phyloP scores from a whole-genome alignment of 2,888 invertebrate species.

The Eulithis prunata region DNA sequence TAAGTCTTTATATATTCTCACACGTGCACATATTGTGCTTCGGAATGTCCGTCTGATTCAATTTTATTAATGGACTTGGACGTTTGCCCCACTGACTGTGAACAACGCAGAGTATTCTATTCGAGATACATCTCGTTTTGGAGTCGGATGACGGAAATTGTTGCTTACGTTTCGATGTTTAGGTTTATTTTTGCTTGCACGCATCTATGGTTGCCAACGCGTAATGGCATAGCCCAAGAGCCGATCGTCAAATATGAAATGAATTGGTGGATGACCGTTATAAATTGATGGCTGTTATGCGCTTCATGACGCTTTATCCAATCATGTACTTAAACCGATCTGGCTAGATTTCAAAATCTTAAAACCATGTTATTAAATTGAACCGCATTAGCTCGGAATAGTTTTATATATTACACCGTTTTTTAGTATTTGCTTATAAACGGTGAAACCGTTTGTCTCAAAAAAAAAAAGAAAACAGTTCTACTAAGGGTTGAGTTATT shows the following conservation, averaged over 20 bases:
- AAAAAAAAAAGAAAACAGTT: no score
- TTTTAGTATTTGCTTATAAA: no score
- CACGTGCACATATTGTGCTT: slow-evolving; percentile 79
- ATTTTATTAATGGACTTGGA: slow-evolving; percentile 85
- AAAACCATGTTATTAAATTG: no score
- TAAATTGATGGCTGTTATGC: not conserved
- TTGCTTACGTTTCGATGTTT: slow-evolving; percentile 56
- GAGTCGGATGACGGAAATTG: slow-evolving; percentile 52
- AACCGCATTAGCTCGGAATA: no score
- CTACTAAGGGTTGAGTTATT: no score
- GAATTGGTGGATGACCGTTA: not conserved
- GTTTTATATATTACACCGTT: no score
- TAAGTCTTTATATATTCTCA: slow-evolving; percentile 68
- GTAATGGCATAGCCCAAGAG: slow-evolving; percentile 38
- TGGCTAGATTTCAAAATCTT: no score
- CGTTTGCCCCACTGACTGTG: slow-evolving; percentile 81
- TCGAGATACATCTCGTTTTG: slow-evolving; percentile 65
- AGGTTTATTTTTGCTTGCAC: slow-evolving; percentile 52
- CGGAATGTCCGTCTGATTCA: slow-evolving; percentile 83
- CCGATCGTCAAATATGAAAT: slow-evolving; percentile 3
- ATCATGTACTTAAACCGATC: no score
- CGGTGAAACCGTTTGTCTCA: no score
- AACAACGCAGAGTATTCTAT: slow-evolving; percentile 69
- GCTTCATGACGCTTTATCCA: not conserved
- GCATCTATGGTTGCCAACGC: slow-evolving; percentile 45